Conservation (phyloP, 1,140 invertebrate genomes). For the Pygmarrhopalites habei region DNA sequence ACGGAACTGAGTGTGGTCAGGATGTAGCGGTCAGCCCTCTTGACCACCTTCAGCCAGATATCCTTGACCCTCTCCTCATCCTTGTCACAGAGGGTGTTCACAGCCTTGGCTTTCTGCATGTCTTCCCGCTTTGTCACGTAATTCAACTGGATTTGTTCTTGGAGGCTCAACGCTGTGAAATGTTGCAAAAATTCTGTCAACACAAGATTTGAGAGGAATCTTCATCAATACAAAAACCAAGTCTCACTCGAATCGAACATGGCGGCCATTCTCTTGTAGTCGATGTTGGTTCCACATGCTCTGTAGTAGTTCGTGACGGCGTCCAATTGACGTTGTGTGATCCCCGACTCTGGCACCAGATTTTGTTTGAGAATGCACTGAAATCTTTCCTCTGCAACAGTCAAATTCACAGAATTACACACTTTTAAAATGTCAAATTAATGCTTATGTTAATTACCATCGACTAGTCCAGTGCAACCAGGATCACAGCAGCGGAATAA, state of each 20-base stretch:
- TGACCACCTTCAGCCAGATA: slow-evolving; percentile 27
- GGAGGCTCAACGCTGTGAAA: slow-evolving; percentile 30
- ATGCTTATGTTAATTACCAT: slow-evolving; percentile 11
- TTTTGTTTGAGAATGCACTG: slow-evolving; percentile 34
- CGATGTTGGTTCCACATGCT: slow-evolving; percentile 34
- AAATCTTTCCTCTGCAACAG: slow-evolving; percentile 31
- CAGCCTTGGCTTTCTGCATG: slow-evolving; percentile 19
- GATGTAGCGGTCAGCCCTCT: slow-evolving; percentile 19
- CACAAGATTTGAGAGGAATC: too few species aligned
- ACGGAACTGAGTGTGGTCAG: slow-evolving; percentile 24
- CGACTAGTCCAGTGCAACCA: slow-evolving; percentile 28
- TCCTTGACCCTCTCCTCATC: slow-evolving; percentile 30
- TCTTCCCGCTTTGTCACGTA: slow-evolving; percentile 31
- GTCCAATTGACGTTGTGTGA: slow-evolving; percentile 34
- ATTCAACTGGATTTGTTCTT: slow-evolving; percentile 36
- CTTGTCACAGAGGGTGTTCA: slow-evolving; percentile 24
- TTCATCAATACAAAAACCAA: too few species aligned
- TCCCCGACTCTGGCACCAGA: slow-evolving; percentile 34
- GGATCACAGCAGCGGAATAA: slow-evolving; percentile 36
- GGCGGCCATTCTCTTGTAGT: slow-evolving; percentile 36
- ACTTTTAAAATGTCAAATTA: too few species aligned
- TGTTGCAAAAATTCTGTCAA: not conserved
- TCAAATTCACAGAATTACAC: not conserved
- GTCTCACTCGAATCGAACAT: slow-evolving; percentile 38
- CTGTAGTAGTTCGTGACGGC: slow-evolving; percentile 38